These are phyloP conservation scores for Glyphotaelius pellucidus DNA, from an alignment of 2,888 invertebrate species.

Conservation along the genomic window DNA sequence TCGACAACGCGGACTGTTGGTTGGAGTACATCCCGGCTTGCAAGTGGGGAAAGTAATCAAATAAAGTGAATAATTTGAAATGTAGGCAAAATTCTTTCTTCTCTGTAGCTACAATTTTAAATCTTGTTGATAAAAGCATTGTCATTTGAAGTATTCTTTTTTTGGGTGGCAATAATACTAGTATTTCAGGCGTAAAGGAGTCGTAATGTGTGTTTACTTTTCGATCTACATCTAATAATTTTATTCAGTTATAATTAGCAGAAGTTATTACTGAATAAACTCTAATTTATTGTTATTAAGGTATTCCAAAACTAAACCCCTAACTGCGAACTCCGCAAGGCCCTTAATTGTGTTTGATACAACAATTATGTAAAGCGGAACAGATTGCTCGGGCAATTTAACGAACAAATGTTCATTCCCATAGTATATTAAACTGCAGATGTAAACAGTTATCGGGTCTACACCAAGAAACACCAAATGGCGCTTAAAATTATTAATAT, in stretches of 20 bases:
- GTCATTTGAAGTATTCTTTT: not conserved
- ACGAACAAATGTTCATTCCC: not conserved
- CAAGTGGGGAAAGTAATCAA: not conserved
- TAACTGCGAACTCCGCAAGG: not conserved
- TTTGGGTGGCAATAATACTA: not conserved
- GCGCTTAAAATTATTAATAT: constrained; percentile 39
- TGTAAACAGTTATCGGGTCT: constrained; percentile 26
- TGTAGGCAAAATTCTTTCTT: no score
- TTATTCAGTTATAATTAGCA: not conserved
- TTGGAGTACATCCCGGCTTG: not conserved
- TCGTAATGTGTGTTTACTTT: not conserved
- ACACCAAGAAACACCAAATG: constrained; percentile 22
- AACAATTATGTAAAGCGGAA: constrained; percentile 29
- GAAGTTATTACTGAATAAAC: constrained; percentile 12
- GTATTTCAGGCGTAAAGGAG: not conserved
- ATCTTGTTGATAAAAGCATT: not conserved
- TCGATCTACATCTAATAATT: not conserved
- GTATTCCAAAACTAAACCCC: not conserved
- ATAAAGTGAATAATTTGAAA: not conserved
- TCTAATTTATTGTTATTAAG: not conserved
- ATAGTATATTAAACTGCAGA: constrained; percentile 16
- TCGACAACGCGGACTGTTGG: not conserved
- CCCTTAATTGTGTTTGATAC: constrained; percentile 15
- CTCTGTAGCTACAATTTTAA: not conserved
- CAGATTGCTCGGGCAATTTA: constrained; percentile 34